phyloP scores from a whole-genome alignment of 2,113 vertebrate species.

The Varanus salvator region DNA sequence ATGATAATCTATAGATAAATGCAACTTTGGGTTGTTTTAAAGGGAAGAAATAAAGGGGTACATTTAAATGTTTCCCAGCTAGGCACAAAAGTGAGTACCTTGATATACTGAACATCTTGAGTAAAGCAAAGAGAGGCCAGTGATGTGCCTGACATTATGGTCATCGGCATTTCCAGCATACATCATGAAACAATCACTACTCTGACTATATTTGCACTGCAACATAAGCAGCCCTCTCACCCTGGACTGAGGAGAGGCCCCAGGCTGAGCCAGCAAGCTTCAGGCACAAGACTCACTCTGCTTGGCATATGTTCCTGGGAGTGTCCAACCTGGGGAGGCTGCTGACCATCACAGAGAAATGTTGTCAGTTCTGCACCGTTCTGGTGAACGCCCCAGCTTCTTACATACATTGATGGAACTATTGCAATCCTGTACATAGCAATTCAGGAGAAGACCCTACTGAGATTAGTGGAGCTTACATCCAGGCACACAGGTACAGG shows the following conservation, averaged over 20 bases:
- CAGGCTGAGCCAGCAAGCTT: not conserved
- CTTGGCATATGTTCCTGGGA: not conserved
- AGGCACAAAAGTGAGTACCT: not conserved
- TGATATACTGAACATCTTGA: not conserved
- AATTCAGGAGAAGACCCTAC: no score
- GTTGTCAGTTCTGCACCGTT: not conserved
- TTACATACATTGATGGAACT: not conserved
- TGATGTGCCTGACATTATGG: not conserved
- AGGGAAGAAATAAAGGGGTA: not conserved
- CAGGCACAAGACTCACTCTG: conserved; percentile 2
- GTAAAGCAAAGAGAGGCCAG: not conserved
- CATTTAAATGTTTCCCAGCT: not conserved
- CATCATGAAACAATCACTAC: conserved; percentile 12
- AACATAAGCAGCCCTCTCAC: not conserved
- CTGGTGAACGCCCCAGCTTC: not conserved
- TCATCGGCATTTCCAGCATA: not conserved
- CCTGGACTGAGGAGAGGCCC: not conserved
- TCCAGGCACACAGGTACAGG: no score
- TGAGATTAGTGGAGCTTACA: no score
- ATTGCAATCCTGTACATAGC: no score
- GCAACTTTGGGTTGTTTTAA: not conserved
- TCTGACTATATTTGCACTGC: not conserved
- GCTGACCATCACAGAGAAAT: not conserved
- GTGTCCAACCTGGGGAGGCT: not conserved
- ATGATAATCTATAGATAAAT: not conserved